phyloP scores from a whole-genome alignment of 2,113 vertebrate genomes.

The Cinclus mexicanus region DNA sequence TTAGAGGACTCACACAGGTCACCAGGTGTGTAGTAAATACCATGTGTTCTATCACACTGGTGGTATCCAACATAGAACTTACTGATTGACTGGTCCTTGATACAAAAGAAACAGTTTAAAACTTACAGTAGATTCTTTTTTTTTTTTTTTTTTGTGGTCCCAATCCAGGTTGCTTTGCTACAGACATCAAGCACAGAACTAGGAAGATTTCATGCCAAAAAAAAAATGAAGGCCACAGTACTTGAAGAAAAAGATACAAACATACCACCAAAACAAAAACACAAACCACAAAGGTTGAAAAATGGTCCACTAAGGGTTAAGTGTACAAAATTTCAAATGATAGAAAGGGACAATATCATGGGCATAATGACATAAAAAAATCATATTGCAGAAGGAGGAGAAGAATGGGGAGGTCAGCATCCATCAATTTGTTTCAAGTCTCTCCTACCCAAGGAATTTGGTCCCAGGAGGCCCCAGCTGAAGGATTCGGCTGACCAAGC shows the following conservation, averaged over 20 bases:
- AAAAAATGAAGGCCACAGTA: constrained; percentile 77
- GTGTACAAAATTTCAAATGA: constrained; percentile 78
- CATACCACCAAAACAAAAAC: constrained; percentile 78
- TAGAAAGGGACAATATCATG: constrained; percentile 78
- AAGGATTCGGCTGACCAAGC: constrained; percentile 99
- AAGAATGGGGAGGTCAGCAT: constrained; percentile 85
- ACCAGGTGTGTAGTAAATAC: background rate
- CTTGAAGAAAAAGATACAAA: constrained; percentile 77
- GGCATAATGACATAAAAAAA: constrained; percentile 80
- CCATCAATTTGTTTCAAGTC: constrained; percentile 91
- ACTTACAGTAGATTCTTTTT: constrained; percentile 68
- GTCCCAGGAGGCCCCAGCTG: constrained; percentile 99
- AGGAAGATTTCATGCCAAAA: constrained; percentile 84
- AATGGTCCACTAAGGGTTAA: constrained; percentile 76
- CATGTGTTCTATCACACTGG: background rate
- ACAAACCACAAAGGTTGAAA: constrained; percentile 76
- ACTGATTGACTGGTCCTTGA: background rate
- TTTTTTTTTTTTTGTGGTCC: constrained; percentile 1
- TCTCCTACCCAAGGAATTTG: constrained; percentile 99
- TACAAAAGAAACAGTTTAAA: background rate
- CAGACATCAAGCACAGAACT: constrained; percentile 77
- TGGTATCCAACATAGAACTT: background rate
- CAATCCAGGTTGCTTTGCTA: constrained; percentile 83
- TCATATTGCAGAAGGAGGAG: constrained; percentile 78
- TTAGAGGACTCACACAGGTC: background rate